phyloP scores from a whole-genome alignment of 2,797 vertebrate species.

The Tympanoctomys barrerae region DNA sequence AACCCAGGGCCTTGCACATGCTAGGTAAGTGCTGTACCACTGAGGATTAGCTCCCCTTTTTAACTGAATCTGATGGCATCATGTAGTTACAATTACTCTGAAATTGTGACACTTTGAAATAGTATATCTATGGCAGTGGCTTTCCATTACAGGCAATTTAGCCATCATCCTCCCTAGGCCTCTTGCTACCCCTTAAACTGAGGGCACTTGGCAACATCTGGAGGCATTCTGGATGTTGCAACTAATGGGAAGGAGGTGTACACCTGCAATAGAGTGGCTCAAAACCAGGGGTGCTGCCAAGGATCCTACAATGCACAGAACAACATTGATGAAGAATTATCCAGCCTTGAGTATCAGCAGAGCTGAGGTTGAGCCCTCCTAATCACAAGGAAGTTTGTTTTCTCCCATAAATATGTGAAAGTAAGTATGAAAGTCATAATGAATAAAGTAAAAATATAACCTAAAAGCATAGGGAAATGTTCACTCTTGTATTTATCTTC shows the following conservation, averaged over 20 bases:
- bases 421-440: background rate
- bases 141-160: slow-evolving; percentile 12
- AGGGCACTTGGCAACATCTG: background rate
- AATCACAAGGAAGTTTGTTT: slow-evolving; percentile 51
- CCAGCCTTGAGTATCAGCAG: background rate
- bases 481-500: slow-evolving; percentile 26
- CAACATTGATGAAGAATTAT: background rate
- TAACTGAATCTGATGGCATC: background rate
- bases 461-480: background rate
- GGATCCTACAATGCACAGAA: background rate
- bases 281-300: background rate
- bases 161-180: background rate
- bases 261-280: background rate
- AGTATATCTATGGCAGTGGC: slow-evolving; percentile 4
- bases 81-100: slow-evolving; percentile 44
- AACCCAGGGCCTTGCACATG: background rate
- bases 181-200: background rate
- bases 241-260: too few species aligned
- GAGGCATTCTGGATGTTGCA: background rate
- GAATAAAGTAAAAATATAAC: slow-evolving; percentile 42
- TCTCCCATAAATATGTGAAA: slow-evolving; percentile 41
- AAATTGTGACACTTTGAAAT: slow-evolving; percentile 38
- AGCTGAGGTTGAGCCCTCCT: background rate
- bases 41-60: background rate
- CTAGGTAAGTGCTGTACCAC: background rate